Evolutionary conservation across 1,140 invertebrate species (phyloP), one percentile per base, ranked within the genome.

Genomic region (Platyura marginata): DNA sequence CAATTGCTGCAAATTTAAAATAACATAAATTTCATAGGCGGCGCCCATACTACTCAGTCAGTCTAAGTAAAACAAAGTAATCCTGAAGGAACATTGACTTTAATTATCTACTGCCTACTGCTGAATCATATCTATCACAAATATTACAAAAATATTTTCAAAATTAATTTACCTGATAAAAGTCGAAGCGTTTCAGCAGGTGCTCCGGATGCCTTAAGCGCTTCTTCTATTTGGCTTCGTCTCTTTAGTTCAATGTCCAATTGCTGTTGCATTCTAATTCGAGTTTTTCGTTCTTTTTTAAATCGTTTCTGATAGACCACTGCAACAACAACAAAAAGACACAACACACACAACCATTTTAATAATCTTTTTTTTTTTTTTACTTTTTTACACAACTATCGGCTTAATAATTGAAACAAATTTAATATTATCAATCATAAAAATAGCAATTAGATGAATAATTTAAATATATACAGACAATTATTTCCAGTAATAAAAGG

Each of bases 291-390:
- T 59, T 91, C 86, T 53, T 85, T 84, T 64, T 85, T 79, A 57
- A 89, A 68, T 29, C 87, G 75, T 55, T 88, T 89, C 58, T 89
- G 82, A 59, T 86, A 83, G 47, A 82, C 66, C 44, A 82, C 87
- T 90, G 72, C 70, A 77, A 55, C 52, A 61, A 65, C 61, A 55
- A 52, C 25, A 6, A 29, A 29, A 29, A 8, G 25, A 29, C 25
- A 29, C 25, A 6, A 29, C n/a, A n/a, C n/a, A n/a, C n/a, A n/a
- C n/a, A n/a, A n/a, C n/a, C n/a, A n/a, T n/a, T n/a, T n/a, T n/a
- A n/a, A n/a, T n/a, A n/a, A n/a, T n/a, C n/a, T n/a, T n/a, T n/a
- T n/a, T n/a, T n/a, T n/a, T n/a, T n/a, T n/a, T n/a, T n/a, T n/a
- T n/a, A n/a, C n/a, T n/a, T n/a, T n/a, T n/a, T n/a, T n/a, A n/a